These are phyloP conservation scores for Drosophila siamana DNA, from an alignment of 2,888 invertebrate species.

Conservation along the genomic window DNA sequence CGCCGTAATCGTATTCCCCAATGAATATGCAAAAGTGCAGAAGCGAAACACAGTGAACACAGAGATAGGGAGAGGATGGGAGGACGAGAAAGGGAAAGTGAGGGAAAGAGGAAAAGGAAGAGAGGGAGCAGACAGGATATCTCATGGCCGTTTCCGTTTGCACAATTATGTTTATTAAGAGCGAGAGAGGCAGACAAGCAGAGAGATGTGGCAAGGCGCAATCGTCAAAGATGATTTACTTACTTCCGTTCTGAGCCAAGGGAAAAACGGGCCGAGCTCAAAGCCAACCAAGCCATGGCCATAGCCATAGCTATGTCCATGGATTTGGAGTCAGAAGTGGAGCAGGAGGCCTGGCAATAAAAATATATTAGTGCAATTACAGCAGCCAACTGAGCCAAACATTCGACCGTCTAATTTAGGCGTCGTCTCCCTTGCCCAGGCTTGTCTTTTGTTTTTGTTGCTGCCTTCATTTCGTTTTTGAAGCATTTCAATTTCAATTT, in stretches of 20 bases:
- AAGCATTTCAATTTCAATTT: slow-evolving; percentile 75
- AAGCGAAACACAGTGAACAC: too few relatives aligned
- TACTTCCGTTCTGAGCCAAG: slow-evolving; percentile 69
- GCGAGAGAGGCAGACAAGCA: slow-evolving; percentile 21
- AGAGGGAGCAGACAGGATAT: slow-evolving; percentile 59
- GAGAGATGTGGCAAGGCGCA: slow-evolving; percentile 47
- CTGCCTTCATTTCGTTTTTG: slow-evolving; percentile 72
- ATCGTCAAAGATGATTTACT: slow-evolving; percentile 84
- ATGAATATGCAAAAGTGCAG: slow-evolving; percentile 83
- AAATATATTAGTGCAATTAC: slow-evolving; percentile 83
- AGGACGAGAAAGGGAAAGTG: too few relatives aligned
- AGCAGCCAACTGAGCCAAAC: slow-evolving; percentile 68
- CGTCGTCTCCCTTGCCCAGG: background rate
- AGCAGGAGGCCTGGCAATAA: slow-evolving; percentile 70
- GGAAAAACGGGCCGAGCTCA: background rate
- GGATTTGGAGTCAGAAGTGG: background rate
- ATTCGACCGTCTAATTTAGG: slow-evolving; percentile 70
- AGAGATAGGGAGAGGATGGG: slow-evolving; percentile 11
- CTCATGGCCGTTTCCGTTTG: slow-evolving; percentile 81
- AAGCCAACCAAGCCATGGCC: slow-evolving; percentile 11
- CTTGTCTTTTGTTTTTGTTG: slow-evolving; percentile 18
- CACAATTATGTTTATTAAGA: slow-evolving; percentile 83
- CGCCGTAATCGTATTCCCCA: slow-evolving; percentile 75
- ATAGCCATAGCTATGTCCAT: too few relatives aligned
- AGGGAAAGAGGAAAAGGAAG: slow-evolving; percentile 2